Evolutionary conservation across 2,888 invertebrate genomes (phyloP).

Genomic region (Elaeidobius kamerunicus): DNA sequence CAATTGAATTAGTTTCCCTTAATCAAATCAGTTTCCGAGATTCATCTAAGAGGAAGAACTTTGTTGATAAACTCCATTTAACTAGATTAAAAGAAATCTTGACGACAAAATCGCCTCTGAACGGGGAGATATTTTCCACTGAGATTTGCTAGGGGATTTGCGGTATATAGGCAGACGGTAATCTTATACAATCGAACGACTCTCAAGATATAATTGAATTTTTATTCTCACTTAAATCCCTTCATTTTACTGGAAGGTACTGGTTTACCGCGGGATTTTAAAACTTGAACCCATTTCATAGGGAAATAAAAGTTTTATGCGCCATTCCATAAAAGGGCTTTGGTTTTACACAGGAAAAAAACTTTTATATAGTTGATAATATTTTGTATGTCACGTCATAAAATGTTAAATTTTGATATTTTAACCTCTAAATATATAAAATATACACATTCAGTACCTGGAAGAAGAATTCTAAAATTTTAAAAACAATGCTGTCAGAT

Average conservation of each 20-base stretch:
- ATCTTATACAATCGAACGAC: slow-evolving; percentile 14
- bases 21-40: slow-evolving; percentile 22
- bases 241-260: slow-evolving; percentile 12
- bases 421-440: too few relatives aligned
- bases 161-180: slow-evolving; percentile 12
- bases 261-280: too few relatives aligned
- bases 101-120: slow-evolving; percentile 15
- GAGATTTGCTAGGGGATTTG: slow-evolving; percentile 12
- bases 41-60: slow-evolving; percentile 23
- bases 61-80: slow-evolving; percentile 26
- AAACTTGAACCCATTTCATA: too few relatives aligned
- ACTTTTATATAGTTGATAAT: too few relatives aligned
- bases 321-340: too few relatives aligned
- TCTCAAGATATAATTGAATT: slow-evolving; percentile 12
- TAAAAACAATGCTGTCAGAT: too few relatives aligned
- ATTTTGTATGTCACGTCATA: too few relatives aligned
- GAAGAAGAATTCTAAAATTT: too few relatives aligned
- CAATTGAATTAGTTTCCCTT: slow-evolving; percentile 22
- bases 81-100: slow-evolving; percentile 21
- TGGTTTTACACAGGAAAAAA: too few relatives aligned
- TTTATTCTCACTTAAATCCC: slow-evolving; percentile 13
- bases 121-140: slow-evolving; percentile 13
- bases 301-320: too few relatives aligned
- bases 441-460: too few relatives aligned
- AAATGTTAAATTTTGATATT: too few relatives aligned